Base-by-base conservation (phyloP, 2,797 vertebrate species). In the Rhabdomys pumilio region DNA sequence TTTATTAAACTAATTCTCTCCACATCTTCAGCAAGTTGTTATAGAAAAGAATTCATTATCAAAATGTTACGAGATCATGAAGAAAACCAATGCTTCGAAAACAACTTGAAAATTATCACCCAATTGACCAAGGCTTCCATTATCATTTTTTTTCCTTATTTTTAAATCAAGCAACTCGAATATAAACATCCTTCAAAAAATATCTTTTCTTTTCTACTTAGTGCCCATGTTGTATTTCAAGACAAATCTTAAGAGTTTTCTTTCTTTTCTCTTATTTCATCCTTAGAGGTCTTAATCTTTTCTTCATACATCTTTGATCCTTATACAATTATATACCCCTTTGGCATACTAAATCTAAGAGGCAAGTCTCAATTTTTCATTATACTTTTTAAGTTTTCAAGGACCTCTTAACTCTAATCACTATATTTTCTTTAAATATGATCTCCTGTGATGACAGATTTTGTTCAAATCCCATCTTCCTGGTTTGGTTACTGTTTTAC, bases 251-350 rank as follows among this genome's bases (percentile, higher is more conserved):
- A 41, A 69, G 31, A 69, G 15, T 77, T 63, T 61, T 34, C 90
- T 81, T 89, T 79, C 19, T 72, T 86, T 57, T 95, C 2, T 31
- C 13, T 77, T 83, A 53, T 55, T 86, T 89, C 50, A 81, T 81
- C 2, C 11, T 86, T 67, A 92, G 6, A 69, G 44, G 47, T 11
- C 2, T 57, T 77, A 10, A 26, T 75, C 0, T 44, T 76, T 76
- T 76, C 75, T 63, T 29, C 6, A n/a, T 80, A 47, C 63, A 26
- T 1, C 31, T 67, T 57, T 69, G 41, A 90, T 31, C 53, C 73
- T 82, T 38, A 93, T 50, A 80, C 6, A 89, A 73, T 17, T 65
- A 83, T 65, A 22, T 79, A 55, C 10, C 87, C 38, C 24, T 55
- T 84, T 67, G 38, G 19, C 15, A 82, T 81, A 63, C 8, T 87